Conservation (phyloP, 2,113 vertebrate species). For the Acanthisitta chloris region DNA sequence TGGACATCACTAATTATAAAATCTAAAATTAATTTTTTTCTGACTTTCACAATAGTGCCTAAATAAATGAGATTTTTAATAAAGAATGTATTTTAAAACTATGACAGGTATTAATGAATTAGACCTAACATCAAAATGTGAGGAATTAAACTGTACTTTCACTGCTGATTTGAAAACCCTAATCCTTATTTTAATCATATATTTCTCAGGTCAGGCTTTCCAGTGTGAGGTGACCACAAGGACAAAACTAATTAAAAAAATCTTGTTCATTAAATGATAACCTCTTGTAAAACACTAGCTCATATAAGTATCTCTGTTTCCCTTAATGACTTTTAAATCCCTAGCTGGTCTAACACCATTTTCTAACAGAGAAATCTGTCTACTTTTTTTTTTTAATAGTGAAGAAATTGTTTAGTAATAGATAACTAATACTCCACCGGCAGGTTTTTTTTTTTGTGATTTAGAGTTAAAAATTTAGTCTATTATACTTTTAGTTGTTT, state of each 20-base stretch:
- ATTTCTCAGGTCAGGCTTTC: neutral
- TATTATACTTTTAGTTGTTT: neutral
- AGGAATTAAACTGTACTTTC: neutral
- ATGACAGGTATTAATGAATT: neutral
- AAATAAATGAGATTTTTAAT: neutral
- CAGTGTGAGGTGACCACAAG: neutral
- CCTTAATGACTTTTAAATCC: neutral
- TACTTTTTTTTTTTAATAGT: neutral
- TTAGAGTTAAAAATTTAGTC: neutral
- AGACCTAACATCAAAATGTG: neutral
- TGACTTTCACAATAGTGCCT: neutral
- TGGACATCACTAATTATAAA: neutral
- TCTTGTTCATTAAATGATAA: neutral
- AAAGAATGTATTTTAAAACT: neutral
- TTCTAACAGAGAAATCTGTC: neutral
- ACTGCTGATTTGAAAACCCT: neutral
- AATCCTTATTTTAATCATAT: neutral
- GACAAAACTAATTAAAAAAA: neutral
- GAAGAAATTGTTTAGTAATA: neutral
- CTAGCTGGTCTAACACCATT: neutral
- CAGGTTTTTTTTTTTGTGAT: neutral
- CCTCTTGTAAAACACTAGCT: neutral
- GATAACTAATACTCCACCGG: too few species aligned
- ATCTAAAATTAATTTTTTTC: neutral
- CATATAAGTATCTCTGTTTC: neutral